Conservation (phyloP, 30 jellyfish, hydroid and myxozoan genomes). For the Aurelia aurita region DNA sequence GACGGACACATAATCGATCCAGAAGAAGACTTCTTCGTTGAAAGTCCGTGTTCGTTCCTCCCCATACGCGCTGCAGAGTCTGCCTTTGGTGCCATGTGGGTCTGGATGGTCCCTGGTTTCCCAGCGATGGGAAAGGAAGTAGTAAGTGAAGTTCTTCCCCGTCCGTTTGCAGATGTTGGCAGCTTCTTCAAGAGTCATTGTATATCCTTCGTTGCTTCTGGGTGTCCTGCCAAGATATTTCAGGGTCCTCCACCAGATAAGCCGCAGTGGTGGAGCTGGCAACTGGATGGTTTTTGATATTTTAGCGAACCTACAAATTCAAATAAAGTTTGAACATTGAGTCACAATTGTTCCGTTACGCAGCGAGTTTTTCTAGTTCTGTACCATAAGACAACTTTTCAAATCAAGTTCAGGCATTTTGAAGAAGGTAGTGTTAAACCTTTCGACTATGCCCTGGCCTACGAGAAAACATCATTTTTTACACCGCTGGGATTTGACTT, state of each 20-base stretch:
- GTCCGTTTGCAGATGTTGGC: conserved; percentile 27
- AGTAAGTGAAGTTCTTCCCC: conserved; percentile 52
- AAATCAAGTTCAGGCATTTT: no score
- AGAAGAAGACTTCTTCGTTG: conserved; percentile 56
- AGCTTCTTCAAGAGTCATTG: conserved; percentile 65
- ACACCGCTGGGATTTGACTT: no score
- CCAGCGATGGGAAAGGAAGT: conserved; percentile 71
- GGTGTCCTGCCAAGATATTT: conserved; percentile 51
- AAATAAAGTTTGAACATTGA: no score
- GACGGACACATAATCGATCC: conserved; percentile 53
- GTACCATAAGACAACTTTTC: no score
- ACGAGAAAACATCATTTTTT: no score
- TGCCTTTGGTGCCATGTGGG: conserved; percentile 45
- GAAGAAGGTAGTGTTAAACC: no score
- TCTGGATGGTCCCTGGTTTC: conserved; percentile 63
- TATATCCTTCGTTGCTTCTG: conserved; percentile 52
- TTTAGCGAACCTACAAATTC: conserved; percentile 25
- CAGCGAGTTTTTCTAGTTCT: no score
- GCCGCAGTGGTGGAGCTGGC: conserved; percentile 62
- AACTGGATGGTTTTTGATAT: conserved; percentile 28
- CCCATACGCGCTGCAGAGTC: conserved; percentile 45
- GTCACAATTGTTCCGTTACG: no score
- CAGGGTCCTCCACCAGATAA: conserved; percentile 68
- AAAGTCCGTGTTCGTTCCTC: conserved; percentile 35
- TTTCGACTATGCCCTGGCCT: no score